These are phyloP conservation scores for Phyllotreta striolata DNA, from an alignment of 2,888 invertebrate genomes.

Conservation along the genomic window DNA sequence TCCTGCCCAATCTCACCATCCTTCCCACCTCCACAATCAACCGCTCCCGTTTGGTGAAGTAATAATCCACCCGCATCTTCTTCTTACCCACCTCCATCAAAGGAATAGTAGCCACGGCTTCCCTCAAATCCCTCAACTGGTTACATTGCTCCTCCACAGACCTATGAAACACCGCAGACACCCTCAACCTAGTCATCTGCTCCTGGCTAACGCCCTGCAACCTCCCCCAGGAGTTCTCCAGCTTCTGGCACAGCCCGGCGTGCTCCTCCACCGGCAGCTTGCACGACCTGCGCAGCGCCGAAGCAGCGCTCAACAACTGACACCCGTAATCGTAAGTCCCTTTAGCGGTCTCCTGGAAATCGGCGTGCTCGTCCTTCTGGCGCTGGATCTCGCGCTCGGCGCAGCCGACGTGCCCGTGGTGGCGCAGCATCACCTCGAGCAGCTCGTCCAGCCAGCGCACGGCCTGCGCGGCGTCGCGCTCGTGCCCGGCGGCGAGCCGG, in stretches of 20 bases:
- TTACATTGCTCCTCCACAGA: conserved; percentile 72
- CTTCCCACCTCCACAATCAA: conserved; percentile 75
- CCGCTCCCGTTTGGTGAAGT: conserved; percentile 69
- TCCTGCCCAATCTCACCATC: conserved; percentile 74
- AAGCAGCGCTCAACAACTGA: conserved; percentile 77
- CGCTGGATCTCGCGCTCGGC: conserved; percentile 75
- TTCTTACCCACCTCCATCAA: conserved; percentile 61
- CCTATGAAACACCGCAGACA: conserved; percentile 77
- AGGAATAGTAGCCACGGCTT: conserved; percentile 64
- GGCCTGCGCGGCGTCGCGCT: conserved; percentile 78
- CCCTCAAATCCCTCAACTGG: conserved; percentile 68
- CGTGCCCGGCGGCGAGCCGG: conserved; percentile 77
- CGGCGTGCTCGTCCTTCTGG: conserved; percentile 77
- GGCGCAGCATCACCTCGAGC: conserved; percentile 72
- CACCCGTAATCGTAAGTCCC: conserved; percentile 84
- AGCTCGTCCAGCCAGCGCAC: conserved; percentile 81
- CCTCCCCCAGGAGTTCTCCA: conserved; percentile 74
- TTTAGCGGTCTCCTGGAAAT: conserved; percentile 81
- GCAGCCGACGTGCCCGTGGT: conserved; percentile 77
- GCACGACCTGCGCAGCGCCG: conserved; percentile 76
- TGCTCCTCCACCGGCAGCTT: conserved; percentile 69
- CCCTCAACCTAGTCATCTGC: conserved; percentile 77
- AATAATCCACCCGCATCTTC: conserved; percentile 63
- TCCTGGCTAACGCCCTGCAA: conserved; percentile 76
- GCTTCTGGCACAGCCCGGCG: conserved; percentile 64